Evolutionary conservation across 2,797 vertebrate genomes (phyloP).

Genomic region (Tenualosa ilisha): DNA sequence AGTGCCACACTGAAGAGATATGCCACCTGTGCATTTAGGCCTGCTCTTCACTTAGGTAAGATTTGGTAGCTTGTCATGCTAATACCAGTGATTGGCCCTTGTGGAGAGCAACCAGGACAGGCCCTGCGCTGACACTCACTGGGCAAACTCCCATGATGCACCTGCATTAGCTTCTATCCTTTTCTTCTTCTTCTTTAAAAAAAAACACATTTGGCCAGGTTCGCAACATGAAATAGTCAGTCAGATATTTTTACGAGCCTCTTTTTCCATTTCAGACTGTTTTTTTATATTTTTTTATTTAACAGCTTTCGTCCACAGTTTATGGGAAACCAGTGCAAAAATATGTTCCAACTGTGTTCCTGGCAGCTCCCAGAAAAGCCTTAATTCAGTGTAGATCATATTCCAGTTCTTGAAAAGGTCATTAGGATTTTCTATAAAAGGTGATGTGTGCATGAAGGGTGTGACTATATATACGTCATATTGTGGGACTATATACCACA

Average conservation of each 20-base stretch:
- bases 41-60: not conserved
- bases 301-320: slow-evolving; percentile 68
- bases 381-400: slow-evolving; percentile 73
- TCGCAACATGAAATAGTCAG: slow-evolving; percentile 48
- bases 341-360: slow-evolving; percentile 68
- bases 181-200: not conserved
- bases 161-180: not conserved
- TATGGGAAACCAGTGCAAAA: slow-evolving; percentile 70
- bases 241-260: slow-evolving; percentile 60
- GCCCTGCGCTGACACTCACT: not conserved
- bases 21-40: not conserved
- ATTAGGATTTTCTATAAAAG: slow-evolving; percentile 62
- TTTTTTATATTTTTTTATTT: slow-evolving; percentile 59
- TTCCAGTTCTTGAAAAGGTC: slow-evolving; percentile 60
- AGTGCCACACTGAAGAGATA: not conserved
- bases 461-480: slow-evolving; percentile 38
- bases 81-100: not conserved
- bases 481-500: no score
- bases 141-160: not conserved
- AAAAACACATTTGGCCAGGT: slow-evolving; percentile 2
- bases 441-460: slow-evolving; percentile 64
- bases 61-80: not conserved
- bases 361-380: slow-evolving; percentile 63
- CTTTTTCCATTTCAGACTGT: slow-evolving; percentile 58
- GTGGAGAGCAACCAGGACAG: not conserved